Base-by-base conservation (phyloP, 1,140 invertebrate species). In the Melanaphis sacchari region DNA sequence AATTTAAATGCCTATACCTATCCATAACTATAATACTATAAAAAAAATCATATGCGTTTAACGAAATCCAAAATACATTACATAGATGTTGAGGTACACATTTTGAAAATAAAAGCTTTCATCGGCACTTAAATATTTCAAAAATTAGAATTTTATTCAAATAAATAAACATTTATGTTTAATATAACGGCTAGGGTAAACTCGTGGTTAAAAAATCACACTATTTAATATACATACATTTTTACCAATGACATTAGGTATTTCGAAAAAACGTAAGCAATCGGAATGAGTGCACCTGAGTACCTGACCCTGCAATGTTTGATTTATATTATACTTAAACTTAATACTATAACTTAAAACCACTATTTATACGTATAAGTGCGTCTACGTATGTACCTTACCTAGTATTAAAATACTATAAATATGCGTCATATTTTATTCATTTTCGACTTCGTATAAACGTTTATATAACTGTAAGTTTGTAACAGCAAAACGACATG, bases 361-460 rank as follows among this genome's bases (percentile, higher is more conserved):
- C 59, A n/a, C n/a, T 76, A 76, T 76, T n/a, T n/a, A 76, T 76
- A 76, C 24, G n/a, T n/a, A n/a, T 76, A 76, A 15, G 31, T 76
- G 59, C 21, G 15, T n/a, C 11, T 76, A 36, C 15, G 59, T 18
- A n/a, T 76, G 31, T n/a, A 76, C 59, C 59, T 76, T n/a, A 18
- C 31, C 59, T n/a, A 76, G 15, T 76, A 76, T 36, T 76, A 76
- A 15, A 76, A n/a, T 76, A 76, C 59, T 76, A 76, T 76, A 76
- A 76, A 76, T 76, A 76, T 76, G 31, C 59, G 31, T 76, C n/a
- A 76, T 76, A 76, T 76, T 76, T 76, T 76, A 76, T 76, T 76
- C 31, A 76, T 76, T 76, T 76, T 76, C 59, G 59, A n/a, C n/a
- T 76, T n/a, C 59, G 59, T n/a, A 66, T 18, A 66, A 66, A 31